Evolutionary conservation across 2,888 invertebrate species (phyloP).

Genomic region (Temnothorax unifasciatus): DNA sequence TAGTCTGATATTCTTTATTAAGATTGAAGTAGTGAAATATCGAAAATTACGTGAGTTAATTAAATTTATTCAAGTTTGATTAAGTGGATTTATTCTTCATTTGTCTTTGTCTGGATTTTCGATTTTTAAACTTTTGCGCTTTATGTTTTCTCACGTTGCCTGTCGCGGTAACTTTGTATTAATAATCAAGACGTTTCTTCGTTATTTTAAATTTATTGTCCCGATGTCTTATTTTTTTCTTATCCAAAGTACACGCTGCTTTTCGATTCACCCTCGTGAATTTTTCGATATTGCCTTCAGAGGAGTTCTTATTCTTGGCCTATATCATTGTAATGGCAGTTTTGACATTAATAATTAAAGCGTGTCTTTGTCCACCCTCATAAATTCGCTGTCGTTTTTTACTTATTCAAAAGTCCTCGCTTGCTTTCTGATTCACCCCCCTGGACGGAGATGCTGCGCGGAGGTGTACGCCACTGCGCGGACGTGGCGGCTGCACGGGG

Average conservation of each 20-base stretch:
- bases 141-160: background rate
- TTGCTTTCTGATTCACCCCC: constrained; percentile 21
- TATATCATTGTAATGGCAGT: constrained; percentile 5
- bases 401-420: constrained; percentile 32
- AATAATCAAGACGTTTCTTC: background rate
- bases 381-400: constrained; percentile 24
- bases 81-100: background rate
- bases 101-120: background rate
- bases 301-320: background rate
- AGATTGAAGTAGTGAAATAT: constrained; percentile 2
- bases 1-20: background rate
- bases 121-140: background rate
- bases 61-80: background rate
- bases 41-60: background rate
- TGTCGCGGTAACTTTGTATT: background rate
- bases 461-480: constrained; percentile 43
- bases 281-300: background rate
- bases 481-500: constrained; percentile 68
- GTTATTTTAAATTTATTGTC: background rate
- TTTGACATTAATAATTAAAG: constrained; percentile 29
- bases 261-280: background rate
- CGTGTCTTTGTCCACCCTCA: background rate
- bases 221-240: background rate
- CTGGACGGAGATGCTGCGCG: background rate
- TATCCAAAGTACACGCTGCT: constrained; percentile 10